A percentile compares a stretch with the other conserved stretches of the same genome.
phyloP scores from a whole-genome alignment of 2,888 invertebrate species.

The Parnassius smintheus region DNA sequence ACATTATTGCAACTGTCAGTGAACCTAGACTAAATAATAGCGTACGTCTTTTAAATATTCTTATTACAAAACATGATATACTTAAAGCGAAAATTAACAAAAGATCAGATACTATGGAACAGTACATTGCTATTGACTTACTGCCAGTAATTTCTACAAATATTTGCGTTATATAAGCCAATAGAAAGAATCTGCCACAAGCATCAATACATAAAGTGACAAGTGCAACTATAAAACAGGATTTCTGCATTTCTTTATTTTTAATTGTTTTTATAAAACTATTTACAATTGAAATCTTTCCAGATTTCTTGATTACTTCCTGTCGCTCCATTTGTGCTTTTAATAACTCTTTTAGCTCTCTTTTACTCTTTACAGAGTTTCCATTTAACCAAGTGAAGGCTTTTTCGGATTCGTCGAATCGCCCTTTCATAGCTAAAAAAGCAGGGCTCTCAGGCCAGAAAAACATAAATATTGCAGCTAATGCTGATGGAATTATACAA shows the following conservation, averaged over 20 bases:
- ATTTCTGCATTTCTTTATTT: conserved; percentile 34
- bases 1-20: conserved; percentile 35
- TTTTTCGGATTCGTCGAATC: conserved; percentile 40
- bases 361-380: conserved; percentile 30
- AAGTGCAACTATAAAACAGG: no score
- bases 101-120: no score
- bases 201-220: no score
- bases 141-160: conserved; percentile 36
- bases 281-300: conserved; percentile 4
- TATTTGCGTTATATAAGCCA: conserved; percentile 41
- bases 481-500: conserved; percentile 26
- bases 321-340: conserved; percentile 29
- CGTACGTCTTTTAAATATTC: no score
- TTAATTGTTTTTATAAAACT: conserved; percentile 29
- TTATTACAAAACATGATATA: no score
- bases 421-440: conserved; percentile 43
- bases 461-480: conserved; percentile 33
- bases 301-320: not conserved
- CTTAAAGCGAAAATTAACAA: no score
- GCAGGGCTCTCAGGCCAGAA: conserved; percentile 50
- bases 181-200: conserved; percentile 33
- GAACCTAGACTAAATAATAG: conserved; percentile 29
- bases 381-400: conserved; percentile 43
- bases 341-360: conserved; percentile 36
- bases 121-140: conserved; percentile 33